These are phyloP conservation scores for Ooceraea biroi DNA, from an alignment of 1,140 invertebrate species.

Conservation along the genomic window DNA sequence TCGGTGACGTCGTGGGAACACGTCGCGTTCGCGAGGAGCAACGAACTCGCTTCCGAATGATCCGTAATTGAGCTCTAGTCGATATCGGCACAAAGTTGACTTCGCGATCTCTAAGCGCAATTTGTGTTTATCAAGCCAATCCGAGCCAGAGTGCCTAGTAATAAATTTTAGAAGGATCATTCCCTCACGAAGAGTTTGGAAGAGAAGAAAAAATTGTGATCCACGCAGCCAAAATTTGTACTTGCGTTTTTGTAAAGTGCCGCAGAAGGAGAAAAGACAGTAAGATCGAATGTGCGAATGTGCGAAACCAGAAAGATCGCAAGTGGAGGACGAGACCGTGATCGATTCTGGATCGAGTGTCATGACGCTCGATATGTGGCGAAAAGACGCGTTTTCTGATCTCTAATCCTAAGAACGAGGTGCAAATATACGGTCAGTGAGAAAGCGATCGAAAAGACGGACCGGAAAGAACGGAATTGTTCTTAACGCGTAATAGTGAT, in stretches of 20 bases:
- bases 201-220: background rate
- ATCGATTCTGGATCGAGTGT: conserved; percentile 28
- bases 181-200: background rate
- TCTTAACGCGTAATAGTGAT: conserved; percentile 52
- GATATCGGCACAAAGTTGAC: background rate
- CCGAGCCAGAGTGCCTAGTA: background rate
- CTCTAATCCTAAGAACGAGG: background rate
- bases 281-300: conserved; percentile 33
- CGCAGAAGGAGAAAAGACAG: background rate
- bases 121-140: background rate
- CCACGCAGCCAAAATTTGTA: background rate
- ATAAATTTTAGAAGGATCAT: conserved; percentile 15
- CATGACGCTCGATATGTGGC: conserved; percentile 26
- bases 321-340: background rate
- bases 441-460: conserved; percentile 51
- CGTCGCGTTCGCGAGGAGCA: conserved; percentile 2
- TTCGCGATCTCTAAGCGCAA: background rate
- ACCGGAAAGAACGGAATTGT: conserved; percentile 23
- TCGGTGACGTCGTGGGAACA: conserved; percentile 8
- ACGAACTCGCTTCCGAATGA: conserved; percentile 35
- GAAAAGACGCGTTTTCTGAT: conserved; percentile 34
- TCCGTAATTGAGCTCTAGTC: conserved; percentile 1
- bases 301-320: background rate
- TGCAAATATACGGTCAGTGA: conserved; percentile 57
- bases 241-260: background rate